These are phyloP conservation scores for Botrylloides violaceus DNA, from an alignment of 23 tunicate genomes.

Conservation along the genomic window DNA sequence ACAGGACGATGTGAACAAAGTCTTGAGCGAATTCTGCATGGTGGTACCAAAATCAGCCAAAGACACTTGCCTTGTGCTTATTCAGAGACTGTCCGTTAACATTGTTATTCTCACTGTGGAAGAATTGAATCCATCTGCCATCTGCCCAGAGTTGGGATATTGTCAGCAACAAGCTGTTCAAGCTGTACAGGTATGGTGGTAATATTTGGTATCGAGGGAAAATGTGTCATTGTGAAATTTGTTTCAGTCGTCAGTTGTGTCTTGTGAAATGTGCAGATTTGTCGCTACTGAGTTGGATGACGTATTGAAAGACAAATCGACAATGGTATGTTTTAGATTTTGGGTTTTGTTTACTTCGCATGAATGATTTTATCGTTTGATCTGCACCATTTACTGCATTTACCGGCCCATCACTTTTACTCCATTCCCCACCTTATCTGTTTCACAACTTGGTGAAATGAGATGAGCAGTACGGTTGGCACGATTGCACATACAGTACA, in stretches of 20 bases:
- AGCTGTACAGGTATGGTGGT: background rate
- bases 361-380: too few relatives aligned
- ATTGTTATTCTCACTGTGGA: background rate
- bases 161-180: background rate
- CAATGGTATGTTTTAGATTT: constrained; percentile 44
- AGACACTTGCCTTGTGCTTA: background rate
- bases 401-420: too few relatives aligned
- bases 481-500: too few relatives aligned
- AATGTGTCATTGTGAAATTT: too few relatives aligned
- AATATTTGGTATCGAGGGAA: too few relatives aligned
- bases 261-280: constrained; percentile 40
- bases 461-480: too few relatives aligned
- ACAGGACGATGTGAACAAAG: background rate
- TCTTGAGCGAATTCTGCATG: background rate
- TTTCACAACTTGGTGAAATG: too few relatives aligned
- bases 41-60: background rate
- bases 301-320: constrained; percentile 28
- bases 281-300: constrained; percentile 39
- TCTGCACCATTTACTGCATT: too few relatives aligned
- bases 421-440: too few relatives aligned
- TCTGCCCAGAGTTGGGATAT: background rate
- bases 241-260: too few relatives aligned
- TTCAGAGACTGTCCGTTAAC: background rate
- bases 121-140: background rate
- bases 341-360: too few relatives aligned